phyloP scores from a whole-genome alignment of 2,888 invertebrate genomes.

The Eupithecia subumbrata region DNA sequence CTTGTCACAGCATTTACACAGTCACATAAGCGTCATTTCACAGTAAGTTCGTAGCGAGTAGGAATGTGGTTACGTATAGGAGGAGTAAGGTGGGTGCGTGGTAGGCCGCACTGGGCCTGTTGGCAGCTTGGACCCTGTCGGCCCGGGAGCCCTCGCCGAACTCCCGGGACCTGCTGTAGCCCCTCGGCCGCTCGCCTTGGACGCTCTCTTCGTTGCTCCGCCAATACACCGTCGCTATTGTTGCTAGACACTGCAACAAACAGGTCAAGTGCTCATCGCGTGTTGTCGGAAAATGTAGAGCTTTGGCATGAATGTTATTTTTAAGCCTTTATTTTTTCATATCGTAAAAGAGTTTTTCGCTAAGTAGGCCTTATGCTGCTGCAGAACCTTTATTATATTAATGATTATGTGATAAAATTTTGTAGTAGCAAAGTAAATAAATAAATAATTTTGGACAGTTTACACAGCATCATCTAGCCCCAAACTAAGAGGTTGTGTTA shows the following conservation, averaged over 20 bases:
- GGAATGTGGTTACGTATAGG: conserved; percentile 47
- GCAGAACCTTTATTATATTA: not conserved
- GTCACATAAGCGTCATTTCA: conserved; percentile 39
- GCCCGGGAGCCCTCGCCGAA: conserved; percentile 88
- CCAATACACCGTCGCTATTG: conserved; percentile 94
- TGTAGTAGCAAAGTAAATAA: not conserved
- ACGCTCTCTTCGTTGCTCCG: conserved; percentile 95
- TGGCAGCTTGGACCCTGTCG: conserved; percentile 89
- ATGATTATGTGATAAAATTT: not conserved
- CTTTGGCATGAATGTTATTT: not conserved
- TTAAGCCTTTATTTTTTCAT: not conserved
- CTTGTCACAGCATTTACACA: conserved; percentile 36
- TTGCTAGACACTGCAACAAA: conserved; percentile 89
- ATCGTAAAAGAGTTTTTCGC: not conserved
- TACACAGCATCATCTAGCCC: too few relatives aligned
- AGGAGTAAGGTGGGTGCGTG: conserved; percentile 49
- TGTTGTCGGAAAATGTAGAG: not conserved
- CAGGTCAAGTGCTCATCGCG: conserved; percentile 1
- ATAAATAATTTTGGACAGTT: too few relatives aligned
- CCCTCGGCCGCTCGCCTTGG: conserved; percentile 89
- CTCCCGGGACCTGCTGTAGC: conserved; percentile 91
- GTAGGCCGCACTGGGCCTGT: conserved; percentile 60
- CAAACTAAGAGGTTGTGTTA: too few relatives aligned
- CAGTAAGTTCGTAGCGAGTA: conserved; percentile 45
- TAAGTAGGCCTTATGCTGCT: not conserved